A percentile compares a stretch with the other conserved stretches of the same genome.
Evolutionary conservation across 2,113 vertebrate species (phyloP).

Genomic region (Alaudala cheleensis): DNA sequence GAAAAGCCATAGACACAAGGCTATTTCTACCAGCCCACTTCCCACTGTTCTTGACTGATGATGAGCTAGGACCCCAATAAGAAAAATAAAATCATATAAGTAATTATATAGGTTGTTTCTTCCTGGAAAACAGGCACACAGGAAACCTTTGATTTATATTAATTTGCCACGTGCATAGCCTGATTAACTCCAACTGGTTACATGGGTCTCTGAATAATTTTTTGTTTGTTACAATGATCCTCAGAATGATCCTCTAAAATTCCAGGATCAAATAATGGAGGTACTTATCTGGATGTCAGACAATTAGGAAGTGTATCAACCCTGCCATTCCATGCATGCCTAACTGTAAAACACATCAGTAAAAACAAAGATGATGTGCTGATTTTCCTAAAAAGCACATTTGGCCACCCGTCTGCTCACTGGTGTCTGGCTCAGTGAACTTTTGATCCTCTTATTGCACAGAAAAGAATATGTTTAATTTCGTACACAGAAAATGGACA

Average conservation of each 20-base stretch:
- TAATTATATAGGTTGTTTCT: not conserved
- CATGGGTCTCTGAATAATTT: not conserved
- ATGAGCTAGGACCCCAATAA: not conserved
- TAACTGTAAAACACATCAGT: not conserved
- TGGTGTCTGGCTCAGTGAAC: not conserved
- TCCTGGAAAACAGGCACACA: not conserved
- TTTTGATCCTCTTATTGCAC: not conserved
- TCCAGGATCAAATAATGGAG: not conserved
- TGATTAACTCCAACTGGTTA: not conserved
- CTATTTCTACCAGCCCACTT: not conserved
- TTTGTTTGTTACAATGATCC: not conserved
- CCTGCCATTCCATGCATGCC: not conserved
- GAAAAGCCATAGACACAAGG: not conserved
- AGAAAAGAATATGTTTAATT: not conserved
- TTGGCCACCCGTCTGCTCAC: not conserved
- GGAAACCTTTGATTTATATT: not conserved
- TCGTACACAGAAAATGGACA: not conserved
- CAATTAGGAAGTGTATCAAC: not conserved
- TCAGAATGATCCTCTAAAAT: not conserved
- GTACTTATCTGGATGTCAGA: not conserved
- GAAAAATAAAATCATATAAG: not conserved
- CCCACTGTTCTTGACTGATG: not conserved
- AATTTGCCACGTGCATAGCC: not conserved
- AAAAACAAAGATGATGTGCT: not conserved
- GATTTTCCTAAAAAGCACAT: not conserved